phyloP scores from a whole-genome alignment of 35 echinoderm and acorn worm species.

The Apostichopus japonicus region DNA sequence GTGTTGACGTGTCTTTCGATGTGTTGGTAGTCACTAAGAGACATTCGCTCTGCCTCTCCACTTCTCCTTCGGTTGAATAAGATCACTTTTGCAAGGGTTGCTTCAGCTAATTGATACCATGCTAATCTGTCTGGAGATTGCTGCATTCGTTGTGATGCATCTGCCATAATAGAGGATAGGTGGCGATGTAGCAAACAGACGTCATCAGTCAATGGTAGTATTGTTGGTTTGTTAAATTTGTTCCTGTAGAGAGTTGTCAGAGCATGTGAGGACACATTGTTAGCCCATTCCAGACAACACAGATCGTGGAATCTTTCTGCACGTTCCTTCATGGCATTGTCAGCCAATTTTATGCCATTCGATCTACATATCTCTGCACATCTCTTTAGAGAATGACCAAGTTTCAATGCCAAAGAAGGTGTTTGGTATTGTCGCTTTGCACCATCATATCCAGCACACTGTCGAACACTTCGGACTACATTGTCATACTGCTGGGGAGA shows the following conservation, averaged over 20 bases:
- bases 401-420: neutral
- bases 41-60: neutral
- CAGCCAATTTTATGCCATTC: neutral
- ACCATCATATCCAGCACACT: neutral
- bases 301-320: constrained; percentile 54
- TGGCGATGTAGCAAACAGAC: neutral
- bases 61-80: neutral
- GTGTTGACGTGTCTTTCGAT: neutral
- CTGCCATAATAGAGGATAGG: neutral
- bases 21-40: neutral
- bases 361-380: neutral
- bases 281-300: constrained; percentile 55
- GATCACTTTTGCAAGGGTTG: neutral
- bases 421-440: neutral
- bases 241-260: constrained; percentile 4
- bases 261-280: constrained; percentile 42
- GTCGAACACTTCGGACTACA: neutral
- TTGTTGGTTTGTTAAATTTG: neutral
- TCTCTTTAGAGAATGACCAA: neutral
- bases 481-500: neutral
- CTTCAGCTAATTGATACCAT: neutral
- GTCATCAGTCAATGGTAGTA: neutral
- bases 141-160: neutral
- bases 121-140: neutral
- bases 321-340: neutral